These are phyloP conservation scores for Homalodisca vitripennis DNA, from an alignment of 1,140 invertebrate species.

Conservation along the genomic window DNA sequence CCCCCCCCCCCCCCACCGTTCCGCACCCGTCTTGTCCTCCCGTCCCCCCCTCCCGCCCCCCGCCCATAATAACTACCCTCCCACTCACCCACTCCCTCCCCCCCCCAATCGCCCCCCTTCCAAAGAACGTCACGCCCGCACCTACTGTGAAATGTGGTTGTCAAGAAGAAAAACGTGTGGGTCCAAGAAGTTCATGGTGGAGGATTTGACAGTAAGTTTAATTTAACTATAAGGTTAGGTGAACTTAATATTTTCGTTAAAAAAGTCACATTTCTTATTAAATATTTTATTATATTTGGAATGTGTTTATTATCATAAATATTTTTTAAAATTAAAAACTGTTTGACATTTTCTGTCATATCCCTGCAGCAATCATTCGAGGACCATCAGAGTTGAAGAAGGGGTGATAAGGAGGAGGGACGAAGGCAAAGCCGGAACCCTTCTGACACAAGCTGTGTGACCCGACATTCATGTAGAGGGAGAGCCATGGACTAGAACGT, in stretches of 20 bases:
- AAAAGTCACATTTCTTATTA: background rate
- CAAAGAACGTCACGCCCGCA: no score
- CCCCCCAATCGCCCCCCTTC: no score
- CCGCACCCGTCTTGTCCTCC: no score
- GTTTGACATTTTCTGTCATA: no score
- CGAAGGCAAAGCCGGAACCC: constrained; percentile 90
- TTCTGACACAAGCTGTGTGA: constrained; percentile 92
- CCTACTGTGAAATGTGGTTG: constrained; percentile 94
- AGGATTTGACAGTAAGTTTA: constrained; percentile 82
- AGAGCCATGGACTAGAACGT: constrained; percentile 95
- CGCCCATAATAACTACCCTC: no score
- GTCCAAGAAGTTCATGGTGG: constrained; percentile 98
- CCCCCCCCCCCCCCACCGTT: no score
- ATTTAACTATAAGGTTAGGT: background rate
- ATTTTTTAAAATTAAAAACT: constrained; percentile 27
- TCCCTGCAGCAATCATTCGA: constrained; percentile 86
- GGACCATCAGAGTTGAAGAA: constrained; percentile 89
- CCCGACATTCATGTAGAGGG: constrained; percentile 96
- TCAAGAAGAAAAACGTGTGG: constrained; percentile 91
- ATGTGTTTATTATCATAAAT: background rate
- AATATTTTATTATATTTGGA: background rate
- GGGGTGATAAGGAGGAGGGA: constrained; percentile 83
- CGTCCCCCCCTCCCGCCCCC: no score
- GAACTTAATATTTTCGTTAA: constrained; percentile 20
- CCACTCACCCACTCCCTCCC: no score